phyloP scores from a whole-genome alignment of 2,113 vertebrate species.

The Ammodramus savannarum region DNA sequence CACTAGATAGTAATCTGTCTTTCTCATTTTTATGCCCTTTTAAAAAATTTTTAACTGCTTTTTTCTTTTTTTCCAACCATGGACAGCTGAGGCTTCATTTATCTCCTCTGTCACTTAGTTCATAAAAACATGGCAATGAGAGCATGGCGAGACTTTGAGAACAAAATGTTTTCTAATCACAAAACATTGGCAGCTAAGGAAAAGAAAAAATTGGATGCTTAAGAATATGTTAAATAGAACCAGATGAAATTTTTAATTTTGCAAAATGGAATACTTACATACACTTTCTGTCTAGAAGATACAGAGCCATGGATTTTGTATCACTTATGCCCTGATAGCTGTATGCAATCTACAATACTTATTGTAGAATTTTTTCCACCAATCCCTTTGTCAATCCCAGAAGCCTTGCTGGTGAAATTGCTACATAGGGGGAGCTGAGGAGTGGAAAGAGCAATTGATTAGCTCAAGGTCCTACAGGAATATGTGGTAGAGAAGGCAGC shows the following conservation, averaged over 20 bases:
- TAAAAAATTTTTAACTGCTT: background rate
- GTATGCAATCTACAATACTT: background rate
- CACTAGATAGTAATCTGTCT: background rate
- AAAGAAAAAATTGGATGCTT: background rate
- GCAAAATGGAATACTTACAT: background rate
- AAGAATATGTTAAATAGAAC: constrained; percentile 1
- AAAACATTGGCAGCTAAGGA: background rate
- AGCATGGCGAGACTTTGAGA: background rate
- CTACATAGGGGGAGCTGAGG: background rate
- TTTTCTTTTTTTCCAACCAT: background rate
- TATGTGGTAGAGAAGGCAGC: background rate
- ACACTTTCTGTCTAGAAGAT: background rate
- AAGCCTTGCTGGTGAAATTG: background rate
- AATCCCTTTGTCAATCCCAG: background rate
- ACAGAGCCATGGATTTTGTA: background rate
- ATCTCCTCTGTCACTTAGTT: background rate
- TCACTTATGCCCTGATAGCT: background rate
- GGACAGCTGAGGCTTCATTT: background rate
- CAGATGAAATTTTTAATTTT: background rate
- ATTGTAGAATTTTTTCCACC: background rate
- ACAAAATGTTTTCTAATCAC: constrained; percentile 20
- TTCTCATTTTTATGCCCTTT: background rate
- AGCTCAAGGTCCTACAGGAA: background rate
- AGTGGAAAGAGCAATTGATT: background rate
- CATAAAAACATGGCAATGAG: background rate